Base-by-base conservation (phyloP, 1,140 invertebrate species). In the Bombus consobrinus region DNA sequence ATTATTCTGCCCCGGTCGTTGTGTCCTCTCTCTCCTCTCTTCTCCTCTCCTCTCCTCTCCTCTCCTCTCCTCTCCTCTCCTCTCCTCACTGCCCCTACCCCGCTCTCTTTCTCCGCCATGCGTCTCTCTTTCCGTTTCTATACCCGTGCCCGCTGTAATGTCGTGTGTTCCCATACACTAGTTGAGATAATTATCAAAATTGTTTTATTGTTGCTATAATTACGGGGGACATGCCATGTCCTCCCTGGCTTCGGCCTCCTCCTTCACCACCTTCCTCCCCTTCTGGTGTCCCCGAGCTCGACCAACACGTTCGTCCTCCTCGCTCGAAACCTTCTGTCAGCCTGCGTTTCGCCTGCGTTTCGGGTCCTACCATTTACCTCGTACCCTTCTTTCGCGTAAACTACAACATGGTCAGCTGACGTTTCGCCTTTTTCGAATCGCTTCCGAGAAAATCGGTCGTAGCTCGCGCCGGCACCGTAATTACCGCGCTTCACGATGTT, bases 131-230 rank as follows among this genome's bases (percentile, higher is more conserved):
- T 68, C 88, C 77, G 69, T 86, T 88, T 89, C 86, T 89, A 68
- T 87, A 79, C 43, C 74, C 89, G 90, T 91, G 90, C 89, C 90
- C 90, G 90, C 90, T 87, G 89, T 93, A 93, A 94, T 94, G 91
- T 88, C 91, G 93, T 93, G 92, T 94, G 93, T 95, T 95, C 94
- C 94, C 94, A 95, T 94, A 95, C 94, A 95, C 94, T 95, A 94
- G 93, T 94, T 93, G 93, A 94, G 94, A 94, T 95, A 95, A 95
- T 95, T 95, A 94, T 94, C 94, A 94, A 95, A 95, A 94, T 95
- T 95, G 94, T 95, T 94, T 95, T 94, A 95, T 95, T 95, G 94
- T 95, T 94, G 93, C 89, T 95, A 94, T 95, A 95, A 95, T 95
- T 95, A 94, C 94, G 92, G 89, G 92, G 94, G 93, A 95, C 94